Percentiles rank a stretch among this genome's conserved stretches.
Evolutionary conservation across 2,888 invertebrate genomes (phyloP).

Genomic region (Ectemnius lituratus): DNA sequence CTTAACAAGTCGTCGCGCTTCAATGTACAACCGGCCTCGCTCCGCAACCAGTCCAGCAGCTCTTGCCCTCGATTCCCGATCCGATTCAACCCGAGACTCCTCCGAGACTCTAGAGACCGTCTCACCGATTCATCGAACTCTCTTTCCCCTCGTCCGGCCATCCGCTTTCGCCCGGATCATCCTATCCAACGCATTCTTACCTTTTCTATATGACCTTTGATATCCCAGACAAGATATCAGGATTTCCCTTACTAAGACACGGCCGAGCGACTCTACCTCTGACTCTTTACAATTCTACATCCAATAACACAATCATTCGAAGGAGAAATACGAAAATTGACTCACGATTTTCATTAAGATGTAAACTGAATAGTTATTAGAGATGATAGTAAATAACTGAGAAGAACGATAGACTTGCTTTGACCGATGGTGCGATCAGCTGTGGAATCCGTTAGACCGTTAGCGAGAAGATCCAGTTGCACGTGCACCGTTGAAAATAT

Average conservation of each 20-base stretch:
- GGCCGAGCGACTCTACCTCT: no score
- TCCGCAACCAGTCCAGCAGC: neutral
- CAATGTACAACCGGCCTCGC: slow-evolving; percentile 13
- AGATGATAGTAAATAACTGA: no score
- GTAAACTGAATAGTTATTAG: no score
- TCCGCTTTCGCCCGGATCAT: slow-evolving; percentile 5
- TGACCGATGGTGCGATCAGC: slow-evolving; percentile 51
- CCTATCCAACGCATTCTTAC: neutral
- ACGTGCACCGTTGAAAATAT: neutral
- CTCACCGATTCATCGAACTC: neutral
- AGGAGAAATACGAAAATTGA: no score
- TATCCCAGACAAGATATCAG: no score
- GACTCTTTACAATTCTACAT: no score
- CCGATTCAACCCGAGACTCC: neutral
- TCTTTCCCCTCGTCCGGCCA: neutral
- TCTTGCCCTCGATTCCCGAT: slow-evolving; percentile 5
- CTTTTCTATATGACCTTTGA: no score
- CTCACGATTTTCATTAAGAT: no score
- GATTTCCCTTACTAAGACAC: no score
- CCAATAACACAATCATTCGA: no score
- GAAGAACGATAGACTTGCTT: no score
- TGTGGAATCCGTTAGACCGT: slow-evolving; percentile 62
- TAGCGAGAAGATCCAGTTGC: slow-evolving; percentile 13
- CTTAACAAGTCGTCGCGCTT: slow-evolving; percentile 54
- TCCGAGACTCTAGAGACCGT: no score